These are phyloP conservation scores for Prosopocoilus inquinatus DNA, from an alignment of 2,888 invertebrate genomes.

Conservation along the genomic window DNA sequence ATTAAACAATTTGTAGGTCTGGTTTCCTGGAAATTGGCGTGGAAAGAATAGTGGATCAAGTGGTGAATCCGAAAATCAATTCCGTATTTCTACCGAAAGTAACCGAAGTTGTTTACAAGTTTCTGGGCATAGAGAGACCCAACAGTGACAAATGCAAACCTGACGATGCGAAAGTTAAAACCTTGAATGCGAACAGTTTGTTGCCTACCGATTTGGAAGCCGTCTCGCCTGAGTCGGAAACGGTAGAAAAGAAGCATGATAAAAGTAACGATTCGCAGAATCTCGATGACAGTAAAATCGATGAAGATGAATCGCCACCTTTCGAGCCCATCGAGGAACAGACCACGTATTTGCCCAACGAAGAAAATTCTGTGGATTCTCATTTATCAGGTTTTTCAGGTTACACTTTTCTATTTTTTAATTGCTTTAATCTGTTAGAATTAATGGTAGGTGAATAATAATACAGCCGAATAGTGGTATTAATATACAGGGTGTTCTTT, in stretches of 20 bases:
- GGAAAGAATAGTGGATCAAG: slow-evolving; percentile 93
- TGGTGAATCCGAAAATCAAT: slow-evolving; percentile 89
- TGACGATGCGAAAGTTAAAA: slow-evolving; percentile 13
- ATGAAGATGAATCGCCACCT: slow-evolving; percentile 65
- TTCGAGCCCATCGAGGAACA: slow-evolving; percentile 61
- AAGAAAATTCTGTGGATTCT: slow-evolving; percentile 58
- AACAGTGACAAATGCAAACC: slow-evolving; percentile 31
- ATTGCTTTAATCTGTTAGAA: too few species aligned
- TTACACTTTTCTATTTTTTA: slow-evolving; percentile 12
- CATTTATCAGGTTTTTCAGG: slow-evolving; percentile 59
- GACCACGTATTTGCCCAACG: slow-evolving; percentile 43
- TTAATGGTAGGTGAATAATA: too few species aligned
- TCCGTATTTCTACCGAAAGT: slow-evolving; percentile 87
- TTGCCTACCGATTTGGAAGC: slow-evolving; percentile 77
- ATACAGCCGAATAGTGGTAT: too few species aligned
- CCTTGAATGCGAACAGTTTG: slow-evolving; percentile 56
- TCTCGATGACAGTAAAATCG: slow-evolving; percentile 54
- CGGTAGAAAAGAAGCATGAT: slow-evolving; percentile 46
- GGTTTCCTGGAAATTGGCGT: slow-evolving; percentile 89
- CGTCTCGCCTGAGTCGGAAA: slow-evolving; percentile 76
- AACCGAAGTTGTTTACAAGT: slow-evolving; percentile 85
- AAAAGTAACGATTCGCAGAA: slow-evolving; percentile 41
- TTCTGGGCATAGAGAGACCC: slow-evolving; percentile 76
- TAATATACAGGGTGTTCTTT: too few species aligned
- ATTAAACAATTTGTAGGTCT: slow-evolving; percentile 59